A percentile compares a stretch with the other conserved stretches of the same genome.
phyloP scores from a whole-genome alignment of 2,888 invertebrate genomes.

The Cryptus armator region DNA sequence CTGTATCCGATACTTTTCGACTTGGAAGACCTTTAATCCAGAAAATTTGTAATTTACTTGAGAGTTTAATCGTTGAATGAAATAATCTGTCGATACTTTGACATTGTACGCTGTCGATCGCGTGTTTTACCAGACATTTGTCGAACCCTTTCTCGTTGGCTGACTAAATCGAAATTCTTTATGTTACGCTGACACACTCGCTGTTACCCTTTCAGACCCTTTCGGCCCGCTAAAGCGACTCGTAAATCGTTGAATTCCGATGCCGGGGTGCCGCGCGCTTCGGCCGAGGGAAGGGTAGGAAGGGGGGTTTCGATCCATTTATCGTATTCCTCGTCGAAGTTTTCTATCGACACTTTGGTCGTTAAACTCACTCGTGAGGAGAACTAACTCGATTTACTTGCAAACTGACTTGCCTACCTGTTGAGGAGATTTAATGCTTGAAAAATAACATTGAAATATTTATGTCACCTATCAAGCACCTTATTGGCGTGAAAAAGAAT shows the following conservation, averaged over 20 bases:
- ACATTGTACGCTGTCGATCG: background rate
- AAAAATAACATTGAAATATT: background rate
- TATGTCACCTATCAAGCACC: background rate
- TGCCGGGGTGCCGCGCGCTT: background rate
- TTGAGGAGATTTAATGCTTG: slow-evolving; percentile 17
- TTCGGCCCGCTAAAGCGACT: slow-evolving; percentile 5
- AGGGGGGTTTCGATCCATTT: background rate
- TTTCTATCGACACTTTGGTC: slow-evolving; percentile 13
- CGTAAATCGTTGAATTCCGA: slow-evolving; percentile 29
- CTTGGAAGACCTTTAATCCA: background rate
- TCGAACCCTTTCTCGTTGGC: background rate
- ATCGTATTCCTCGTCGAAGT: slow-evolving; percentile 2
- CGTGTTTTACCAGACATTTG: background rate
- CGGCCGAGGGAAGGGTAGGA: background rate
- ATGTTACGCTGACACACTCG: background rate
- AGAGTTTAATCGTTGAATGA: background rate
- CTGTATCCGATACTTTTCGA: background rate
- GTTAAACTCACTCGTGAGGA: slow-evolving; percentile 17
- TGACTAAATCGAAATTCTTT: background rate
- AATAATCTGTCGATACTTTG: background rate
- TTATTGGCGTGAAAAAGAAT: background rate
- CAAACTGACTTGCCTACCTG: slow-evolving; percentile 20
- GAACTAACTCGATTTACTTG: background rate
- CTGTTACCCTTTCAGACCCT: background rate
- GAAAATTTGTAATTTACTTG: background rate